Percentiles rank a stretch among this genome's conserved stretches.
Conservation (phyloP, 1,140 invertebrate genomes). For the Nasonia giraulti region DNA sequence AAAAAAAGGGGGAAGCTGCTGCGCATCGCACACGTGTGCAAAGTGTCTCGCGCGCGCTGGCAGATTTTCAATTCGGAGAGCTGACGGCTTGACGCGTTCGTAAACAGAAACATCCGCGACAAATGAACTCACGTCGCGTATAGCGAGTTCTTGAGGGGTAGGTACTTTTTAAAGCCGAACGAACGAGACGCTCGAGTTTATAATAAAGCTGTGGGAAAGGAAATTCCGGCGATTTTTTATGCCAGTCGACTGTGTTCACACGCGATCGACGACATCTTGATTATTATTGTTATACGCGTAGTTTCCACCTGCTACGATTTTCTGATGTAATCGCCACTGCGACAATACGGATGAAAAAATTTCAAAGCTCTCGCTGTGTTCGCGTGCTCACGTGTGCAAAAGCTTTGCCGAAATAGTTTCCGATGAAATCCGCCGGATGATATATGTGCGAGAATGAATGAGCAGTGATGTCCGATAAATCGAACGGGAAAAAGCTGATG, state of each 20-base stretch:
- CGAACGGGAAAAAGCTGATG: too few species aligned
- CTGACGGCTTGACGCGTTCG: conserved; percentile 1
- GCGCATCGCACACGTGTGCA: neutral
- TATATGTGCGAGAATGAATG: neutral
- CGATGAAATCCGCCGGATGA: neutral
- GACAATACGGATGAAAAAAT: neutral
- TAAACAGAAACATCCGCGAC: neutral
- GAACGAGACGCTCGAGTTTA: neutral
- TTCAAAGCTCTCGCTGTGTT: neutral
- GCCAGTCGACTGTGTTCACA: too few species aligned
- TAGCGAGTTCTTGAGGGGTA: neutral
- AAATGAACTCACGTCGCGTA: neutral
- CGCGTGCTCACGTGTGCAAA: neutral
- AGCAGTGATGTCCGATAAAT: too few species aligned
- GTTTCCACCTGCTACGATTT: too few species aligned
- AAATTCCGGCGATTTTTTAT: neutral
- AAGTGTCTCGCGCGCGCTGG: neutral
- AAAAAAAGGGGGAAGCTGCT: neutral
- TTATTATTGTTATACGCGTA: too few species aligned
- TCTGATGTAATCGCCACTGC: too few species aligned
- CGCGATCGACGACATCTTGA: too few species aligned
- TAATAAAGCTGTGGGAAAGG: neutral
- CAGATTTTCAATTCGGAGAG: conserved; percentile 25
- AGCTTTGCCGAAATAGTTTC: neutral
- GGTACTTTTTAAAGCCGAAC: neutral